phyloP scores from a whole-genome alignment of 2,113 vertebrate genomes.

The Pipra filicauda region DNA sequence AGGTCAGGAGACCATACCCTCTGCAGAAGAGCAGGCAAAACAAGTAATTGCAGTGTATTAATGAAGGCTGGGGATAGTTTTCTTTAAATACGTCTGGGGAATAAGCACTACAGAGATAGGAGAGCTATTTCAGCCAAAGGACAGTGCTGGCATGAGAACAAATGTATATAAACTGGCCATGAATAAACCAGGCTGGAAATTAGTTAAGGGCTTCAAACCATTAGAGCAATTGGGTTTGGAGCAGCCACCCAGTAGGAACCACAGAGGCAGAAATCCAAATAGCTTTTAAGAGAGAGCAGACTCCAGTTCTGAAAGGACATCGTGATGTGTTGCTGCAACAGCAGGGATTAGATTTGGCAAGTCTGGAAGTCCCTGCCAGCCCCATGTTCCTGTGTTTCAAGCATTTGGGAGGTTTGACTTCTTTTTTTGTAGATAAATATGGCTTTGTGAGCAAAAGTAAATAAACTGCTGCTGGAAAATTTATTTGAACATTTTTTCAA shows the following conservation, averaged over 20 bases:
- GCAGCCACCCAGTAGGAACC: background rate
- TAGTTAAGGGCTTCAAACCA: background rate
- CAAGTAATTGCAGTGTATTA: background rate
- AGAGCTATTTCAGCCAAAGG: constrained; percentile 2
- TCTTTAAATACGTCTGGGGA: background rate
- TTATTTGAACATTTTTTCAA: constrained; percentile 21
- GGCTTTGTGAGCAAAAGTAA: constrained; percentile 28
- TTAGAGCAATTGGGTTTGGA: constrained; percentile 29
- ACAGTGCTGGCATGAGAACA: constrained; percentile 19
- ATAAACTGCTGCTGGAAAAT: background rate
- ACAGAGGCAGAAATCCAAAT: background rate
- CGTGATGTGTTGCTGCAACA: constrained; percentile 20
- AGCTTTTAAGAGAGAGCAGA: background rate
- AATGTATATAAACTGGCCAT: constrained; percentile 15
- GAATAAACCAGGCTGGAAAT: constrained; percentile 8
- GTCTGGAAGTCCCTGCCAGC: background rate
- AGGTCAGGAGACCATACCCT: background rate
- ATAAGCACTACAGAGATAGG: background rate
- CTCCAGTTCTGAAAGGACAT: background rate
- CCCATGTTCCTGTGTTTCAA: constrained; percentile 16
- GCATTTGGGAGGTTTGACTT: background rate
- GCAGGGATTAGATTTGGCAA: constrained; percentile 23
- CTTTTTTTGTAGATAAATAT: background rate
- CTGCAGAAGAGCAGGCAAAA: background rate
- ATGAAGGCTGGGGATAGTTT: background rate